Base-by-base conservation (phyloP, 2,113 vertebrate species). In the Pygoscelis adeliae region DNA sequence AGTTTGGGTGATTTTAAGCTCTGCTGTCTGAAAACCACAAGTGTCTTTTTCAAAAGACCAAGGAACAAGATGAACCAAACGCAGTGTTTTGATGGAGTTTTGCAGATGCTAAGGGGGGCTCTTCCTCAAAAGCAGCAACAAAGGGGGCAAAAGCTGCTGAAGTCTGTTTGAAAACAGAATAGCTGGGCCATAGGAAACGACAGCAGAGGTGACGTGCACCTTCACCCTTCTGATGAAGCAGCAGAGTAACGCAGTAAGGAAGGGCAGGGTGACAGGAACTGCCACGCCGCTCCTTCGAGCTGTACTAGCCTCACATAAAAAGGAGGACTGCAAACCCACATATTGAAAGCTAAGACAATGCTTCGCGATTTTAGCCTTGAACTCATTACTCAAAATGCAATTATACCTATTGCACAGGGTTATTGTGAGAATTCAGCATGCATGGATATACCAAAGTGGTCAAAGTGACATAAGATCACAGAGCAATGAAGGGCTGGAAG, bases 301-400 rank as follows among this genome's bases (percentile, higher is more conserved):
- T 15, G 38, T 20, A 2, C 25, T 5, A 30, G 36, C n/a, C 62
- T 6, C 3, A 18, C 27, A 1, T 2, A 5, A 42, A n/a, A 25
- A 16, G 44, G 30, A 49, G 21, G 19, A 49, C 0, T 21, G 42
- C 53, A 83, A 77, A 27, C 36, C n/a, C 42, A 22, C 6, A 1
- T 23, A 11, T 2, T 13, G 26, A 44, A 40, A 58, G 32, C 5
- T 5, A 42, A 65, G 67, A 11, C 55, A 47, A 34, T 1, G 15
- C 66, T 79, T 58, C 15, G 3, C 7, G 36, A 11, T 5, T 62
- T 70, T 15, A 55, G 29, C 42, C 49, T 21, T 13, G 21, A 69
- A 44, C 10, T 23, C 17, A 1, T 32, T 29, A 15, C 26, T 78
- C 11, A 3, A 16, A 70, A 49, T 10, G 30, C 40, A 62, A 9